phyloP scores from a whole-genome alignment of 2,797 vertebrate genomes.

The Lepilemur ruficaudatus region DNA sequence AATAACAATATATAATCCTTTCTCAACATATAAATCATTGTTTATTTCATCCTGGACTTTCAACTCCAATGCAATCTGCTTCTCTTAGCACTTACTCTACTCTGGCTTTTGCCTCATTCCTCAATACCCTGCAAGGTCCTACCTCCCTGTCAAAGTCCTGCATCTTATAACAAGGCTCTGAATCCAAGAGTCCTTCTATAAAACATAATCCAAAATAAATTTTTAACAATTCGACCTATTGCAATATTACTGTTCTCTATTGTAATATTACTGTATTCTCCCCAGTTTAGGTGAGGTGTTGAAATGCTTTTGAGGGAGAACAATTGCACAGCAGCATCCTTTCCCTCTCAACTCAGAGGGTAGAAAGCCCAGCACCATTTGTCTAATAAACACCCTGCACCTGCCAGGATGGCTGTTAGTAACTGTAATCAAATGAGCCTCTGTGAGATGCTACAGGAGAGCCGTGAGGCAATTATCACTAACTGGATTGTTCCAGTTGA shows the following conservation, averaged over 20 bases:
- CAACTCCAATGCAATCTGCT: background rate
- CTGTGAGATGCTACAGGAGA: background rate
- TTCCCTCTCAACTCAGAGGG: background rate
- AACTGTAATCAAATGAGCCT: background rate
- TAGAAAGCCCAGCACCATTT: background rate
- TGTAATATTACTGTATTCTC: background rate
- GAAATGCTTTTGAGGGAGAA: background rate
- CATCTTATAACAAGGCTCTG: background rate
- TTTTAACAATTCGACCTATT: background rate
- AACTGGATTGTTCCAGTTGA: background rate
- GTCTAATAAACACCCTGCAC: background rate
- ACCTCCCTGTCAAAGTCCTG: background rate
- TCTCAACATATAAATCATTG: background rate
- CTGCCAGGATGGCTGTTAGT: background rate
- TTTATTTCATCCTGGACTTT: background rate
- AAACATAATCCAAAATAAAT: background rate
- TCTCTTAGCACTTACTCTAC: background rate
- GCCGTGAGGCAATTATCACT: background rate
- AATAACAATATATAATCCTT: background rate
- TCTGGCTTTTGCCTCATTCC: background rate
- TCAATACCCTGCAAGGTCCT: background rate
- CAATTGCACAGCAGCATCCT: accelerated
- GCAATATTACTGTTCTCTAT: background rate
- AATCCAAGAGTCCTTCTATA: background rate
- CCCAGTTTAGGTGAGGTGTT: background rate